Conservation (phyloP, 2,888 invertebrate species). For the Agonum fuliginosum region DNA sequence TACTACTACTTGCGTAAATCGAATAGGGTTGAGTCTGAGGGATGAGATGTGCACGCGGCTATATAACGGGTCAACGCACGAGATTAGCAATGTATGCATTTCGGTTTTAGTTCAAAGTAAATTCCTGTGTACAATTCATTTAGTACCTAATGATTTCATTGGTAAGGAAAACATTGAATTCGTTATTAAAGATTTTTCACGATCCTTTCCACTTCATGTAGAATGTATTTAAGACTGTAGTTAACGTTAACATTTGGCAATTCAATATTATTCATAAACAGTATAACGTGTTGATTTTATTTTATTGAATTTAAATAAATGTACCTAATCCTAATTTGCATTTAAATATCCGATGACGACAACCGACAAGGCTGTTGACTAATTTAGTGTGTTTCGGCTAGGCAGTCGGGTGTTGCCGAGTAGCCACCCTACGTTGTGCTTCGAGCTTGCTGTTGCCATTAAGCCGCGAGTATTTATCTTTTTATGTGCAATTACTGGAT, state of each 20-base stretch:
- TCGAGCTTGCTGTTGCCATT: conserved; percentile 66
- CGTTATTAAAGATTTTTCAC: conserved; percentile 22
- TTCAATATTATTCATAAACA: too few relatives aligned
- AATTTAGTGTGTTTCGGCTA: conserved; percentile 69
- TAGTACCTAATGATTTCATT: conserved; percentile 36
- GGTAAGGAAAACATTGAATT: conserved; percentile 3
- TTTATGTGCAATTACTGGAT: conserved; percentile 73
- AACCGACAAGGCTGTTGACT: conserved; percentile 68
- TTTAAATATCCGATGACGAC: conserved; percentile 68
- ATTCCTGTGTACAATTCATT: conserved; percentile 41
- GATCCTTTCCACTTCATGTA: neutral
- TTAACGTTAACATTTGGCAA: too few relatives aligned
- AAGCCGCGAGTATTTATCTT: conserved; percentile 72
- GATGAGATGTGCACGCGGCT: neutral
- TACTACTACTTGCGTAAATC: neutral
- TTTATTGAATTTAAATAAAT: conserved; percentile 62
- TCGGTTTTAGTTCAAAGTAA: conserved; percentile 49
- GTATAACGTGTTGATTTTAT: too few relatives aligned
- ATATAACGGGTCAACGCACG: too few relatives aligned
- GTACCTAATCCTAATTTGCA: conserved; percentile 70
- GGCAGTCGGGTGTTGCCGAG: conserved; percentile 65
- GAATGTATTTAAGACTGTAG: neutral
- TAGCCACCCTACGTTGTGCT: conserved; percentile 18
- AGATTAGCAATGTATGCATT: too few relatives aligned
- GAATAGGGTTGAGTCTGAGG: too few relatives aligned